Evolutionary conservation across 2,888 invertebrate genomes (phyloP).

Genomic region (Platycheirus rosarum): DNA sequence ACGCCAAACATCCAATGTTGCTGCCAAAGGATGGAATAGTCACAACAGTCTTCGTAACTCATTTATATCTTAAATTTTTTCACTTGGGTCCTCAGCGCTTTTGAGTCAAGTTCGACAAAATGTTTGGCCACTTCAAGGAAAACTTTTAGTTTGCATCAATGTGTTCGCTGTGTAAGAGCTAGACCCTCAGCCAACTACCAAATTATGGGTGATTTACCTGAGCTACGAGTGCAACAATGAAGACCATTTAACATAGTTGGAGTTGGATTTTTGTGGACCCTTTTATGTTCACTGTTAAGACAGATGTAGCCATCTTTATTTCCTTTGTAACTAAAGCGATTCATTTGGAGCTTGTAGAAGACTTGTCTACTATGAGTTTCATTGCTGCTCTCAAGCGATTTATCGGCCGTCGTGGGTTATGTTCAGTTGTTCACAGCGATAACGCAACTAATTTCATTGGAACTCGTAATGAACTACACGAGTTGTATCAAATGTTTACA

Average conservation of each 20-base stretch:
- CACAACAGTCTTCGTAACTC: too few species aligned
- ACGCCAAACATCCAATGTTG: background rate
- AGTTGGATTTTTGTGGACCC: constrained; percentile 1
- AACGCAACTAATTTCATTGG: constrained; percentile 1
- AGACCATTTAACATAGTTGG: background rate
- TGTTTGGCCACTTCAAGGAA: constrained; percentile 15
- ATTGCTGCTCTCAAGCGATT: background rate
- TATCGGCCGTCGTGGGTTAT: background rate
- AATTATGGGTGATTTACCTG: background rate
- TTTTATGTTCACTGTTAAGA: background rate
- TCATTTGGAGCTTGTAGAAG: background rate
- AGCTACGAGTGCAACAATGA: background rate
- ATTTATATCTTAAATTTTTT: background rate
- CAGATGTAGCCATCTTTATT: background rate
- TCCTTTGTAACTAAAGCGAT: background rate
- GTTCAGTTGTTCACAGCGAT: background rate
- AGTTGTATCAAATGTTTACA: too few species aligned
- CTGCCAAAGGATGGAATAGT: background rate
- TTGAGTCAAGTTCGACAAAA: constrained; percentile 17
- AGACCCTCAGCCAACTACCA: background rate
- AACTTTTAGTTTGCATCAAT: background rate
- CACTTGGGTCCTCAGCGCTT: too few species aligned
- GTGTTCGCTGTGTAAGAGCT: background rate
- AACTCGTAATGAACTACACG: background rate
- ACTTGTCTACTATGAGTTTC: background rate